A percentile compares a stretch with the other conserved stretches of the same genome.
phyloP scores from a whole-genome alignment of 2,113 vertebrate genomes.

The Pteruthius melanotis region DNA sequence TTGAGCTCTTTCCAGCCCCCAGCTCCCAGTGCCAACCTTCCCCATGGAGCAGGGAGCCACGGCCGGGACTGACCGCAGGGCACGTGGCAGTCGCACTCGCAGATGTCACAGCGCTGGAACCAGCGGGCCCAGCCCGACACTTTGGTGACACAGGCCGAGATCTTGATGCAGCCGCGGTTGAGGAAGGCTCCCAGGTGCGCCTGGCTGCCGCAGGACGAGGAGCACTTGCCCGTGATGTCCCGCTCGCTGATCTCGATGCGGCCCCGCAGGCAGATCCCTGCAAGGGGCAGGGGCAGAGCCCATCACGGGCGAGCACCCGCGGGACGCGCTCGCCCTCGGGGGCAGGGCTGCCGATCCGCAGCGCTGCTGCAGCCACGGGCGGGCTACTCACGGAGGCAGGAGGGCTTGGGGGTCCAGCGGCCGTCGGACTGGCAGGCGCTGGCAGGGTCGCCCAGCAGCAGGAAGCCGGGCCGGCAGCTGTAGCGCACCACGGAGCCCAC shows the following conservation, averaged over 20 bases:
- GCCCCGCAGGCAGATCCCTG: slow-evolving; percentile 79
- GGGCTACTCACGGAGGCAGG: slow-evolving; percentile 77
- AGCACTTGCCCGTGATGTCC: slow-evolving; percentile 74
- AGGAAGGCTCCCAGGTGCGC: slow-evolving; percentile 56
- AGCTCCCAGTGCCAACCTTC: background rate
- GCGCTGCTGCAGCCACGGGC: too few species aligned
- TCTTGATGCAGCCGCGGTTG: slow-evolving; percentile 70
- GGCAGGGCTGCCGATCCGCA: too few species aligned
- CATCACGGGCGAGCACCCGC: fast-evolving
- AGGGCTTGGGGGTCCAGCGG: slow-evolving; percentile 77
- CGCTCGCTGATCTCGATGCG: slow-evolving; percentile 74
- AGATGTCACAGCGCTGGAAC: slow-evolving; percentile 75
- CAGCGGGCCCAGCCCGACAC: slow-evolving; percentile 76
- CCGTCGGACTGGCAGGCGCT: slow-evolving; percentile 76
- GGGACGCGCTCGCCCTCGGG: background rate
- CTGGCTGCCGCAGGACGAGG: slow-evolving; percentile 73
- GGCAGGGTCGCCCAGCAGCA: slow-evolving; percentile 75
- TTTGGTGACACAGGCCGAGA: slow-evolving; percentile 78
- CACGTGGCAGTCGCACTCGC: slow-evolving; percentile 80
- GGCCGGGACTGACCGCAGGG: slow-evolving; percentile 59
- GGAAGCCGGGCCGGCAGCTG: slow-evolving; percentile 77
- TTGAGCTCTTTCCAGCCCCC: background rate
- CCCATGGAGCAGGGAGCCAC: fast-evolving
- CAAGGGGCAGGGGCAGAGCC: background rate
- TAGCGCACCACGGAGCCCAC: slow-evolving; percentile 82